Percentiles rank a stretch among this genome's conserved stretches.
Conservation (phyloP, 2,113 vertebrate species). For the Campylomormyrus tamandua region DNA sequence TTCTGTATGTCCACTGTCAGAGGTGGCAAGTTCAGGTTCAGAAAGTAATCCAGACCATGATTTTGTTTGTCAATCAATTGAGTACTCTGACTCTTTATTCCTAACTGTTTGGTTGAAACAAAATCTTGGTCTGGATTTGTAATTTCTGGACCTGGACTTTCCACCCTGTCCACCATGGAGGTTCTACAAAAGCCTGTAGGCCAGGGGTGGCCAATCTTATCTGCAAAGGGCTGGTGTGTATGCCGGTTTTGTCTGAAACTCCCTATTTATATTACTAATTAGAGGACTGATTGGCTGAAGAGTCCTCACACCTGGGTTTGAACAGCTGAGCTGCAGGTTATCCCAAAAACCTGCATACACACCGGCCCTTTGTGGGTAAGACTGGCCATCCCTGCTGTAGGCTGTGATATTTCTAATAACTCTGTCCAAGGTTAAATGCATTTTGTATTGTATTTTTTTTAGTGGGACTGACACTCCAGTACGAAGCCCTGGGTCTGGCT, state of each 20-base stretch:
- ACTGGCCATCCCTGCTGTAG: too few species aligned
- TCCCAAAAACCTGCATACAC: too few species aligned
- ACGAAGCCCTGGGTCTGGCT: neutral
- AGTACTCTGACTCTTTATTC: neutral
- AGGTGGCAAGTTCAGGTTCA: neutral
- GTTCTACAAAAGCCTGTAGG: neutral
- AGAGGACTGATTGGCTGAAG: too few species aligned
- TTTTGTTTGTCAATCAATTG: neutral
- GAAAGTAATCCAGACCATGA: neutral
- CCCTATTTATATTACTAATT: too few species aligned
- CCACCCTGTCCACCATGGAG: neutral
- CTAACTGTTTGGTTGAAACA: neutral
- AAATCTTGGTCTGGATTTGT: neutral
- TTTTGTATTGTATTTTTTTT: neutral
- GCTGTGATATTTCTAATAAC: neutral
- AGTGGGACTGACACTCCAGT: neutral
- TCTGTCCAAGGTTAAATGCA: neutral
- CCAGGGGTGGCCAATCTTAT: too few species aligned
- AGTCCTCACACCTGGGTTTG: too few species aligned
- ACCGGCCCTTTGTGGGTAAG: too few species aligned
- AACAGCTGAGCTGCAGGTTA: too few species aligned
- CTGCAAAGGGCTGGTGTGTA: too few species aligned
- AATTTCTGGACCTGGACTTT: neutral
- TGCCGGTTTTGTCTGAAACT: too few species aligned
- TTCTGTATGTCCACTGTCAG: neutral